These are phyloP conservation scores for Tribolium castaneum DNA, from an alignment of 1,140 invertebrate genomes.

Conservation along the genomic window DNA sequence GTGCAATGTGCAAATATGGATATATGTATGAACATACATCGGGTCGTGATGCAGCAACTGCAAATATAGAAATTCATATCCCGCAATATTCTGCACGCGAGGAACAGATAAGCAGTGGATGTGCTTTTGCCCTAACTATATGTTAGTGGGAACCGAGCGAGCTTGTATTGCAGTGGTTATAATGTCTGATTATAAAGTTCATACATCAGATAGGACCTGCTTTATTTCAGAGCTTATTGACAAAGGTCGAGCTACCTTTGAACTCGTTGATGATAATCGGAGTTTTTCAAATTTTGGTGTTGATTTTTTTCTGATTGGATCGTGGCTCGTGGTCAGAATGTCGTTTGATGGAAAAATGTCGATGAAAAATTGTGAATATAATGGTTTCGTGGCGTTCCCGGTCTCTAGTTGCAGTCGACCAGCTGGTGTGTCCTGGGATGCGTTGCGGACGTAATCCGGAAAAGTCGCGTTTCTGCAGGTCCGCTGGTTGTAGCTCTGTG, in stretches of 20 bases:
- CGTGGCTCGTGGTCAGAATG: neutral
- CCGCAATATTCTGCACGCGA: slow-evolving; percentile 46
- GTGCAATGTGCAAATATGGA: slow-evolving; percentile 9
- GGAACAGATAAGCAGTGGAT: slow-evolving; percentile 31
- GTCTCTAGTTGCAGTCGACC: slow-evolving; percentile 24
- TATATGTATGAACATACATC: slow-evolving; percentile 14
- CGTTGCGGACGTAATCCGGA: neutral
- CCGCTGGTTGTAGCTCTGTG: slow-evolving; percentile 46
- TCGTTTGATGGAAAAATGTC: slow-evolving; percentile 16
- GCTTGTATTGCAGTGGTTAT: slow-evolving; percentile 40
- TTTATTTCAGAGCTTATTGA: slow-evolving; percentile 49
- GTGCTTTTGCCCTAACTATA: slow-evolving; percentile 26
- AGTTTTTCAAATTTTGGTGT: neutral
- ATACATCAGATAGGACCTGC: slow-evolving; percentile 48
- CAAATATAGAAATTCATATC: slow-evolving; percentile 49
- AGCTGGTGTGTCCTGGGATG: slow-evolving; percentile 9
- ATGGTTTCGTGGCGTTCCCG: slow-evolving; percentile 39
- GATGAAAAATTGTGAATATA: slow-evolving; percentile 36
- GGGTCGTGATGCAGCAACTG: slow-evolving; percentile 39
- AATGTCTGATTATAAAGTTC: slow-evolving; percentile 47
- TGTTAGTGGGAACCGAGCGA: slow-evolving; percentile 37
- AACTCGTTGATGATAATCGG: slow-evolving; percentile 40
- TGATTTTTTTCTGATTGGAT: neutral
- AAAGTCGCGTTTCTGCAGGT: slow-evolving; percentile 26
- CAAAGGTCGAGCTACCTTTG: slow-evolving; percentile 45